Evolutionary conservation across 2,888 invertebrate genomes (phyloP).

Genomic region (Cheilosia impressa): DNA sequence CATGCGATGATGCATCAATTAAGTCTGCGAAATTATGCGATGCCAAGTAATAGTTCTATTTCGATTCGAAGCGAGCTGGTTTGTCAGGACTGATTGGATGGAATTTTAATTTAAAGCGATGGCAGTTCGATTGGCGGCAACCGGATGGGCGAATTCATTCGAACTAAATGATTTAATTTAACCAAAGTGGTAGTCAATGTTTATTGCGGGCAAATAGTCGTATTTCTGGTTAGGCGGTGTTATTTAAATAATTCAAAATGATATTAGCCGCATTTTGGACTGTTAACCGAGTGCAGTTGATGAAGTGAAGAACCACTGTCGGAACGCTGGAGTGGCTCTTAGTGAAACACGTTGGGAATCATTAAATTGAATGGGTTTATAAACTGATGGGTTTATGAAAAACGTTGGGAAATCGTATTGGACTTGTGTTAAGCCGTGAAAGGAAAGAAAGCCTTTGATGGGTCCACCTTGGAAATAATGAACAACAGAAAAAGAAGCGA

Average conservation of each 20-base stretch:
- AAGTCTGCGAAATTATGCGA: conserved; percentile 36
- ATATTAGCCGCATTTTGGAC: not conserved
- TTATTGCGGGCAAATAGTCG: conserved; percentile 41
- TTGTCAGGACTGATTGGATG: conserved; percentile 42
- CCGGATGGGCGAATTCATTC: conserved; percentile 34
- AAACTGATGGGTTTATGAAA: not conserved
- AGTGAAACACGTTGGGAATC: not conserved
- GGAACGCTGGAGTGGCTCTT: not conserved
- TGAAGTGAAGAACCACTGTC: not conserved
- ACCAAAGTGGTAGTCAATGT: conserved; percentile 40
- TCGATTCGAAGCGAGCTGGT: conserved; percentile 45
- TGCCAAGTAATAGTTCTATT: conserved; percentile 43
- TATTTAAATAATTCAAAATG: conserved; percentile 12
- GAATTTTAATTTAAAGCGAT: conserved; percentile 58
- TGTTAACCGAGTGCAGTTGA: not conserved
- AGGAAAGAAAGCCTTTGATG: too few species aligned
- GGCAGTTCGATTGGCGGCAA: conserved; percentile 19
- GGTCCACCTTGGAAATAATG: too few species aligned
- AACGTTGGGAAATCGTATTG: too few species aligned
- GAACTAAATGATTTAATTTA: conserved; percentile 52
- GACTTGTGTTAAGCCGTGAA: too few species aligned
- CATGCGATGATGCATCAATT: conserved; percentile 33
- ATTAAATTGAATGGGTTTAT: not conserved
- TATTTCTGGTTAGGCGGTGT: conserved; percentile 23
- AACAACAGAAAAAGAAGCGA: too few species aligned